Evolutionary conservation across 2,113 vertebrate genomes (phyloP).

Genomic region (Epinephelus moara): DNA sequence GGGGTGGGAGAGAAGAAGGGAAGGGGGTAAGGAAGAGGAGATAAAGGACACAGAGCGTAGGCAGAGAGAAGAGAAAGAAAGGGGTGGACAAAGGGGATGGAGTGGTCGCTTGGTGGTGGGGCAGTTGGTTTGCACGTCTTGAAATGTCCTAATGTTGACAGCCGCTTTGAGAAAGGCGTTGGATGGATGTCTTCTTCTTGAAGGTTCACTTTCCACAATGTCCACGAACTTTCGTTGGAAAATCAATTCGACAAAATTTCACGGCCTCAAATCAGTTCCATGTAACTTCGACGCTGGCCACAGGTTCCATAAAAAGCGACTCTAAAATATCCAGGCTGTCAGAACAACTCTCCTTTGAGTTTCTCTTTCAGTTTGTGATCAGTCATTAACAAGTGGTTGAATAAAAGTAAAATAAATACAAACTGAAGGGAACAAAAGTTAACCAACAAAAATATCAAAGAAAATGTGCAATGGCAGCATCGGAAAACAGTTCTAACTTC

Average conservation of each 20-base stretch:
- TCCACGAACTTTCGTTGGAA: background rate
- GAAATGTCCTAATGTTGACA: slow-evolving; percentile 32
- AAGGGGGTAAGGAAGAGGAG: background rate
- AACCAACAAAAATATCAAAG: slow-evolving; percentile 41
- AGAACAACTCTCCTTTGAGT: slow-evolving; percentile 6
- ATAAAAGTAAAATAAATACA: slow-evolving; percentile 10
- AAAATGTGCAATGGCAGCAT: slow-evolving; percentile 10
- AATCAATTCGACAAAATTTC: background rate
- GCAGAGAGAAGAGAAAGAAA: background rate
- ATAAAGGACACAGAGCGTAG: background rate
- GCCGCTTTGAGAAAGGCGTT: background rate
- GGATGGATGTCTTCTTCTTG: slow-evolving; percentile 18
- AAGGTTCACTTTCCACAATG: slow-evolving; percentile 1
- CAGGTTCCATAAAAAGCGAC: slow-evolving; percentile 11
- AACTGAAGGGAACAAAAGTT: slow-evolving; percentile 37
- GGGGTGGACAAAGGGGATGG: slow-evolving; percentile 23
- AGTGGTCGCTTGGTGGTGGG: slow-evolving; percentile 2
- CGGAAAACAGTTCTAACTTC: background rate
- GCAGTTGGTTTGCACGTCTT: background rate
- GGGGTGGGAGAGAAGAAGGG: background rate
- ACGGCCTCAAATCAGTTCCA: background rate
- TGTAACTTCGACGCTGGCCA: background rate
- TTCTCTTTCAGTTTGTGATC: slow-evolving; percentile 10
- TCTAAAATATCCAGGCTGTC: slow-evolving; percentile 4
- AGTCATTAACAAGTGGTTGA: slow-evolving; percentile 7